These are phyloP conservation scores for Mixornis gularis DNA, from an alignment of 2,113 vertebrate genomes.

Conservation along the genomic window DNA sequence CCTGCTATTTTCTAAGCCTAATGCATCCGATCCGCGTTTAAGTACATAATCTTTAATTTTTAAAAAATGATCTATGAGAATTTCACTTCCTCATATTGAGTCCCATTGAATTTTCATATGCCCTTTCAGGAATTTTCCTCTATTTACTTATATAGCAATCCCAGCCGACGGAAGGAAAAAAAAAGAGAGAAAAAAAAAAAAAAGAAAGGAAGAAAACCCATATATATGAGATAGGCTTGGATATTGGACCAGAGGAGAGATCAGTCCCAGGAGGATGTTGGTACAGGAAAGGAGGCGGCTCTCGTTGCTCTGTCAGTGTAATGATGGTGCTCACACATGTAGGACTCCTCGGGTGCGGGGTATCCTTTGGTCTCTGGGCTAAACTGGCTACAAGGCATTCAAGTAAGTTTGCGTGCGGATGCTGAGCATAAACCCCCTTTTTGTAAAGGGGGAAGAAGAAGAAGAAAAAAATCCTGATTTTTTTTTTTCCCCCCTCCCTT, in stretches of 20 bases:
- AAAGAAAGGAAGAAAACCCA: neutral
- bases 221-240: neutral
- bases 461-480: neutral
- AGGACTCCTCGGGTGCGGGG: conserved; percentile 50
- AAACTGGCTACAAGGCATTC: conserved; percentile 50
- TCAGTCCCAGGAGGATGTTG: conserved; percentile 45
- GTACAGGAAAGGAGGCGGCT: conserved; percentile 54
- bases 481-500: neutral
- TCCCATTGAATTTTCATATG: conserved; percentile 43
- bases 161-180: neutral
- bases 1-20: conserved; percentile 63
- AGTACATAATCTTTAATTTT: neutral
- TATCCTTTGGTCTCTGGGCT: conserved; percentile 36
- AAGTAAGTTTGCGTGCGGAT: conserved; percentile 70
- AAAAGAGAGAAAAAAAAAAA: neutral
- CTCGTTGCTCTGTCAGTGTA: conserved; percentile 42
- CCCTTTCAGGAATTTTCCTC: conserved; percentile 22
- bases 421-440: conserved; percentile 6
- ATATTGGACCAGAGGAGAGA: conserved; percentile 27
- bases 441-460: neutral
- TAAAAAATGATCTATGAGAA: neutral
- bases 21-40: conserved; percentile 30
- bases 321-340: conserved; percentile 47
- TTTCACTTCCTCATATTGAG: conserved; percentile 43
- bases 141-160: conserved; percentile 28